phyloP scores from a whole-genome alignment of 2,888 invertebrate species.

The Celastrina argiolus region DNA sequence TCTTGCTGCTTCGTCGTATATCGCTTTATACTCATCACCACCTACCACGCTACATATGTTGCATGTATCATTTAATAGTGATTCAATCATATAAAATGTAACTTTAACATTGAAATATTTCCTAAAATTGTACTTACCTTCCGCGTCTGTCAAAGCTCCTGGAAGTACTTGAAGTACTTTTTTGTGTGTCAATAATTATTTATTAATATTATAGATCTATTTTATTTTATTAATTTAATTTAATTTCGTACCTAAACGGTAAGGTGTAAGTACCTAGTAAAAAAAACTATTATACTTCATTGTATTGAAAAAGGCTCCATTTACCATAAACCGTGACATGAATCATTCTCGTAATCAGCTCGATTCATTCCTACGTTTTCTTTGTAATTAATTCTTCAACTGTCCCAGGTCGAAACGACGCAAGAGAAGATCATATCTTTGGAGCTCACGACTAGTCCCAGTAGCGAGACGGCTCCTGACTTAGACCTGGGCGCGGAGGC shows the following conservation, averaged over 20 bases:
- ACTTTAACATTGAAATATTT: not conserved
- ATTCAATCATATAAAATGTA: conserved; percentile 11
- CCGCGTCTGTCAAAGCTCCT: not conserved
- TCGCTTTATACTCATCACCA: conserved; percentile 11
- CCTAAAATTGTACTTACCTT: not conserved
- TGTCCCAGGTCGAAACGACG: conserved; percentile 88
- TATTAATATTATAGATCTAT: not conserved
- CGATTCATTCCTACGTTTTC: not conserved
- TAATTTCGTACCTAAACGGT: not conserved
- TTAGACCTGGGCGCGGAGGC: conserved; percentile 63
- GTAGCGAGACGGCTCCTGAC: conserved; percentile 77
- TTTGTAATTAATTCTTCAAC: conserved; percentile 18
- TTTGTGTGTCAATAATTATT: not conserved
- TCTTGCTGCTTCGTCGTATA: conserved; percentile 18
- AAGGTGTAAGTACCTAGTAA: too few species aligned
- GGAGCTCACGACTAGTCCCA: conserved; percentile 84
- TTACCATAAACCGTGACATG: too few species aligned
- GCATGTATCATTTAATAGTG: conserved; percentile 3
- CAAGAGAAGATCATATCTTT: conserved; percentile 94
- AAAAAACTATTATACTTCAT: too few species aligned
- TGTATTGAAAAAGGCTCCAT: too few species aligned
- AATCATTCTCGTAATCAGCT: not conserved
- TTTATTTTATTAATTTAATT: not conserved
- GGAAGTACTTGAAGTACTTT: too few species aligned
- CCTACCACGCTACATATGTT: not conserved